phyloP scores from a whole-genome alignment of 2,113 vertebrate genomes.

The Triplophysa dalaica region DNA sequence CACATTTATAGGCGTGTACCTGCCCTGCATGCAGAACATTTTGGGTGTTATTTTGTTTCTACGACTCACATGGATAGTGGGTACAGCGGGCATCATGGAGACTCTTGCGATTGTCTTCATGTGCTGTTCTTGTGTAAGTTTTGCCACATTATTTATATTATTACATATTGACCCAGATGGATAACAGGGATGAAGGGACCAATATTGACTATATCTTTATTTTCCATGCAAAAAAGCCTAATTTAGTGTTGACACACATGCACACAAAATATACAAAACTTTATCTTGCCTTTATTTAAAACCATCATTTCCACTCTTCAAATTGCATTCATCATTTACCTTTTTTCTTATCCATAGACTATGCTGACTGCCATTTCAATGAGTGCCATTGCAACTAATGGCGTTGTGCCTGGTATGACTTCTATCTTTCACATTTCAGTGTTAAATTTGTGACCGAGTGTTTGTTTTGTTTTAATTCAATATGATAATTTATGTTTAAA shows the following conservation, averaged over 20 bases:
- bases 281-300: too few relatives aligned
- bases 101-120: slow-evolving; percentile 90
- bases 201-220: too few relatives aligned
- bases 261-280: too few relatives aligned
- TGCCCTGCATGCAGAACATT: slow-evolving; percentile 96
- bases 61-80: slow-evolving; percentile 95
- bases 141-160: not conserved
- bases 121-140: slow-evolving; percentile 92
- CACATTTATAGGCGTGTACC: slow-evolving; percentile 95
- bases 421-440: not conserved
- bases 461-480: not conserved
- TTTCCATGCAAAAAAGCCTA: too few relatives aligned
- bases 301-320: not conserved
- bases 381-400: slow-evolving; percentile 96
- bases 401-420: slow-evolving; percentile 88
- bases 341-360: slow-evolving; percentile 72
- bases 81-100: slow-evolving; percentile 88
- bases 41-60: slow-evolving; percentile 94
- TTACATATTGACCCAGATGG: too few relatives aligned
- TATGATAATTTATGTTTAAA: slow-evolving; percentile 4
- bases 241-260: too few relatives aligned
- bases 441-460: not conserved
- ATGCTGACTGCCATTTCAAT: slow-evolving; percentile 95
- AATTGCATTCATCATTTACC: not conserved
- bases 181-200: too few relatives aligned